phyloP scores from a whole-genome alignment of 2,888 invertebrate genomes.

The Unio pictorum region DNA sequence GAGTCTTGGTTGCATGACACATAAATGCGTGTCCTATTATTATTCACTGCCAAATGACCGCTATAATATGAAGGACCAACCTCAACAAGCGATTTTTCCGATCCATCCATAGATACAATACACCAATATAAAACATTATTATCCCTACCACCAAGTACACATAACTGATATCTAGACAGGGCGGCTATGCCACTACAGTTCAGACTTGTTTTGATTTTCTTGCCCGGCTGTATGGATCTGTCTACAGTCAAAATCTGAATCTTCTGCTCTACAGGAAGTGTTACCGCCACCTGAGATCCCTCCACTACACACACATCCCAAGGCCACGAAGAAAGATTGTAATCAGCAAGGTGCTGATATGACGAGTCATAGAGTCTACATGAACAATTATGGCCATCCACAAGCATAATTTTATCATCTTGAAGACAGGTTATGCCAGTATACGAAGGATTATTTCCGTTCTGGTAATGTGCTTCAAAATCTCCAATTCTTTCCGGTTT shows the following conservation, averaged over 20 bases:
- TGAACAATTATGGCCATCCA: too few relatives aligned
- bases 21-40: conserved; percentile 30
- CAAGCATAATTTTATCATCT: too few relatives aligned
- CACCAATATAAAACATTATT: conserved; percentile 30
- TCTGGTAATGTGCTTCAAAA: too few relatives aligned
- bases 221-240: conserved; percentile 8
- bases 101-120: conserved; percentile 31
- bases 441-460: too few relatives aligned
- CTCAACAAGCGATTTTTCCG: conserved; percentile 13
- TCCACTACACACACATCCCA: conserved; percentile 42
- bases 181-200: conserved; percentile 39
- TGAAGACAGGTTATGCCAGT: too few relatives aligned
- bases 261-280: conserved; percentile 39
- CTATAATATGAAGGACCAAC: conserved; percentile 29
- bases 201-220: conserved; percentile 33
- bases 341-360: too few relatives aligned
- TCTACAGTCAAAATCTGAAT: conserved; percentile 33
- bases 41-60: conserved; percentile 37
- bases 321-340: conserved; percentile 33
- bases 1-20: conserved; percentile 39
- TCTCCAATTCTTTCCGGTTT: too few relatives aligned
- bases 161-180: conserved; percentile 30
- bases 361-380: too few relatives aligned
- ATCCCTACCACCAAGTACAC: conserved; percentile 39
- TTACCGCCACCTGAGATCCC: conserved; percentile 36